These are phyloP conservation scores for Heterodera carotae DNA, from an alignment of 1,140 invertebrate genomes.

Conservation along the genomic window DNA sequence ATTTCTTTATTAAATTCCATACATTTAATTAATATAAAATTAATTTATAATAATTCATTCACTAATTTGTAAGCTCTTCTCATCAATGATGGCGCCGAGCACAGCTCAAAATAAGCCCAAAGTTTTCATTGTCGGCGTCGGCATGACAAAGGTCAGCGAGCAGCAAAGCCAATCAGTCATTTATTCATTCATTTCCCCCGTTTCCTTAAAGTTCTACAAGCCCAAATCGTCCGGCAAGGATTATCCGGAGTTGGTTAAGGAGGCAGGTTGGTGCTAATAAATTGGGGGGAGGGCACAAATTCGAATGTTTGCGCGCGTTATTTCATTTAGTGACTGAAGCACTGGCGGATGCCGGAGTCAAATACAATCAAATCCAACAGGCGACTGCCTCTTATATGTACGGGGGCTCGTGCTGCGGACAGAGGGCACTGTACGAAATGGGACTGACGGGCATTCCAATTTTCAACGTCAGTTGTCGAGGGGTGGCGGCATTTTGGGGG, in stretches of 20 bases:
- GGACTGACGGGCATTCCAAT: constrained; percentile 95
- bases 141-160: constrained; percentile 82
- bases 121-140: constrained; percentile 91
- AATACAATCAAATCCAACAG: constrained; percentile 80
- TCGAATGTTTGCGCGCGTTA: background rate
- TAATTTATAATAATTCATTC: background rate
- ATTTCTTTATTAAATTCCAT: background rate
- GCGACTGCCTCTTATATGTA: constrained; percentile 91
- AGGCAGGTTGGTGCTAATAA: constrained; percentile 71
- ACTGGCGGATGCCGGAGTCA: constrained; percentile 80
- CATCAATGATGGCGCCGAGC: constrained; percentile 11
- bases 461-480: constrained; percentile 78
- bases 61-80: background rate
- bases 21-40: background rate
- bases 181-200: constrained; percentile 24
- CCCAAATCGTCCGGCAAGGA: constrained; percentile 81
- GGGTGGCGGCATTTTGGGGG: too few relatives aligned
- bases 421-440: constrained; percentile 87
- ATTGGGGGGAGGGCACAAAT: background rate
- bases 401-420: constrained; percentile 93
- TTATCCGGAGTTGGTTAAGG: constrained; percentile 90
- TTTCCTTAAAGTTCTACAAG: constrained; percentile 76
- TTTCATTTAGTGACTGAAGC: constrained; percentile 75
- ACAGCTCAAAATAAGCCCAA: constrained; percentile 51
- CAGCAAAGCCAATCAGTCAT: constrained; percentile 54